phyloP scores from a whole-genome alignment of 2,113 vertebrate genomes.

The Solea solea region DNA sequence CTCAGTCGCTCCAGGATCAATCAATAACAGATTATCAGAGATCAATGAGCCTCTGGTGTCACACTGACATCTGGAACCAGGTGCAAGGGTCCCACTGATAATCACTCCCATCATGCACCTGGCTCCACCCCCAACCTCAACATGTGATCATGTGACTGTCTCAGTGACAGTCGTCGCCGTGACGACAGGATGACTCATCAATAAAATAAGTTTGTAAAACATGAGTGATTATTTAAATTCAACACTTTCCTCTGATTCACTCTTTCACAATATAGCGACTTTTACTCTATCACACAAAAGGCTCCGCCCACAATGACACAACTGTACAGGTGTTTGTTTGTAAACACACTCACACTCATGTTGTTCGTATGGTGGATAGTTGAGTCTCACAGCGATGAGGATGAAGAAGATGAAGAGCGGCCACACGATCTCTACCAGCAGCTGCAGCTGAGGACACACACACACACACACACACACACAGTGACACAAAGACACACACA shows the following conservation, averaged over 20 bases:
- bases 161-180: not conserved
- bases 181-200: not conserved
- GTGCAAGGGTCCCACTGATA: constrained; percentile 30
- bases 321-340: too few relatives aligned
- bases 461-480: too few relatives aligned
- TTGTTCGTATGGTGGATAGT: constrained; percentile 95
- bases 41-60: not conserved
- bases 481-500: too few relatives aligned
- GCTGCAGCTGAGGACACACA: constrained; percentile 83
- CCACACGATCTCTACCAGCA: constrained; percentile 93
- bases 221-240: too few relatives aligned
- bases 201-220: too few relatives aligned
- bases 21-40: constrained; percentile 6
- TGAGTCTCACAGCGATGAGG: constrained; percentile 91
- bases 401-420: constrained; percentile 98
- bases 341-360: constrained; percentile 91
- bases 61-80: constrained; percentile 9
- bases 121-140: not conserved
- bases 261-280: too few relatives aligned
- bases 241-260: too few relatives aligned
- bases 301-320: too few relatives aligned
- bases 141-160: not conserved
- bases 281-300: too few relatives aligned
- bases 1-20: not conserved
- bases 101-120: constrained; percentile 22